A percentile compares a stretch with the other conserved stretches of the same genome.
Conservation (phyloP, 1,140 invertebrate species). For the Anastatus disparis region DNA sequence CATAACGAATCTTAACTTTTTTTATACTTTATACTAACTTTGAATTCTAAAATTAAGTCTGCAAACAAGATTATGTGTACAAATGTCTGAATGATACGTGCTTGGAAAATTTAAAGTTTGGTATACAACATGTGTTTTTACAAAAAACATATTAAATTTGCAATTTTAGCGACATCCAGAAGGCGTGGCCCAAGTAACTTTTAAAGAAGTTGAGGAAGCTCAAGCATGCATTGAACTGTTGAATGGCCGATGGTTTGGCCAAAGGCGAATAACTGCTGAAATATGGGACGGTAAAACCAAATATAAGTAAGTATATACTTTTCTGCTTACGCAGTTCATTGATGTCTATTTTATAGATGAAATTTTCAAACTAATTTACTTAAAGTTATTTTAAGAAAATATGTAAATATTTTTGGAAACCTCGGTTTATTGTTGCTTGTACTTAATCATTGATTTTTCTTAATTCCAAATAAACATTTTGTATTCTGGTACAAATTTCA, state of each 20-base stretch:
- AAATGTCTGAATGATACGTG: not conserved
- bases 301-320: slow-evolving; percentile 74
- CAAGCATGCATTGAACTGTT: slow-evolving; percentile 89
- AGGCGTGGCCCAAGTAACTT: slow-evolving; percentile 92
- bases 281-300: slow-evolving; percentile 97
- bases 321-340: too few relatives aligned
- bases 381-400: too few relatives aligned
- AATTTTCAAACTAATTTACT: too few relatives aligned
- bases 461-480: too few relatives aligned
- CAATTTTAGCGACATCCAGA: slow-evolving; percentile 85
- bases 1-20: too few relatives aligned
- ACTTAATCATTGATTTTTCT: too few relatives aligned
- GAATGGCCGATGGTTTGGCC: slow-evolving; percentile 92
- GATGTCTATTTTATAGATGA: too few relatives aligned
- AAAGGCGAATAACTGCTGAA: slow-evolving; percentile 84
- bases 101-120: slow-evolving; percentile 6
- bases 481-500: too few relatives aligned
- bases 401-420: too few relatives aligned
- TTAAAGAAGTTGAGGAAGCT: slow-evolving; percentile 90
- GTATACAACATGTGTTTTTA: too few relatives aligned
- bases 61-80: not conserved
- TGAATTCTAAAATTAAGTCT: not conserved
- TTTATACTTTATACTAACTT: not conserved
- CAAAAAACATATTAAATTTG: slow-evolving; percentile 34
- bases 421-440: too few relatives aligned